Evolutionary conservation across 2,113 vertebrate species (phyloP), one percentile per base, ranked within the genome.

Genomic region (Podocnemis expansa): DNA sequence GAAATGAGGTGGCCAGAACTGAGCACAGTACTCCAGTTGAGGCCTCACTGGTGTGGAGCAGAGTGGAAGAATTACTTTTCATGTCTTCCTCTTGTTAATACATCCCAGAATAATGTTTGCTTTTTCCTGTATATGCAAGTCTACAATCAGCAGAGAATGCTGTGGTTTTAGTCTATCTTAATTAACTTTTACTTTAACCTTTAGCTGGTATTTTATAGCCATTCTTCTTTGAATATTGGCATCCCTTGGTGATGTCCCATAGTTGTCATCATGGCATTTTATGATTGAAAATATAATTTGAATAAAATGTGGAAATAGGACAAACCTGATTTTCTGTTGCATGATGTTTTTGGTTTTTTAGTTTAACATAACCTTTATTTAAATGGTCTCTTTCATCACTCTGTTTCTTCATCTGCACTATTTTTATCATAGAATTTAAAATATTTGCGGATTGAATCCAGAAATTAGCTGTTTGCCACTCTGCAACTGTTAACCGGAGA

Each of bases 151-250:
- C 79, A 83, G 87, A 89, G 81, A 11, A 3, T 34, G 17, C 88
- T 81, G 43, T 55, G 49, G 93, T 96, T 88, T 92, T 63, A 38
- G 55, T 94, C 87, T 85, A 56, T 52, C 89, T 93, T 91, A 94
- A 96, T 94, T 95, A 89, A 88, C 84, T 83, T 92, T 87, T 92
- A 88, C 84, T 95, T 93, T 91, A 95, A 94, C 81, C 89, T 85
- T 85, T 84, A 81, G 29, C 79, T 88, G 91, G 84, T 92, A 27
- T 95, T 93, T 85, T 92, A 83, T 45, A 94, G 84, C 49, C 3
- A 0, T 34, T 96, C 79, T 89, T 83, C 75, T 93, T 87, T 94
- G 93, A 93, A 92, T 79, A 13, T 3, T 38, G 92, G 76, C 49
- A 63, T 76, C 45, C 47, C 93, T 34, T 60, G 58, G 58, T 34